Evolutionary conservation across 2,888 invertebrate genomes (phyloP).

Genomic region (Allacma fusca): DNA sequence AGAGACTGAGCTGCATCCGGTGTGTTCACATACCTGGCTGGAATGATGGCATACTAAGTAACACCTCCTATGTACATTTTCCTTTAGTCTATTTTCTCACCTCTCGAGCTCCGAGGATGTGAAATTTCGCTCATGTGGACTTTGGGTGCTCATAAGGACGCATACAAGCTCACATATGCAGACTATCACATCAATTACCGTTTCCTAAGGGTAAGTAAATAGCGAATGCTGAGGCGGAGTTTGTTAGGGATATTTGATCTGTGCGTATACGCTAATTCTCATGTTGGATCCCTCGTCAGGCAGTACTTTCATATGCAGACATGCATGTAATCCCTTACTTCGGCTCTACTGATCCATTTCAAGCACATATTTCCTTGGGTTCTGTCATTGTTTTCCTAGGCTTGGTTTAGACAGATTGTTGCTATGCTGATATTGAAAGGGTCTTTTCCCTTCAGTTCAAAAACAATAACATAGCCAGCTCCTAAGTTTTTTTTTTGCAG

Average conservation of each 20-base stretch:
- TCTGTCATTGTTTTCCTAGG: not conserved
- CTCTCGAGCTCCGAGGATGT: no score
- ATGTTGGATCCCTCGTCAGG: not conserved
- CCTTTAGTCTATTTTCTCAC: no score
- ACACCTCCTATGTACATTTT: no score
- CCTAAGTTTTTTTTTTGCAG: no score
- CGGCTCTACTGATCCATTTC: not conserved
- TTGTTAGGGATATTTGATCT: not conserved
- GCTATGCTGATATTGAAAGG: not conserved
- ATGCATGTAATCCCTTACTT: not conserved
- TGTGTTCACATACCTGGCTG: not conserved
- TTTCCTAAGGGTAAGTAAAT: not conserved
- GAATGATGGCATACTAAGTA: conserved; percentile 10
- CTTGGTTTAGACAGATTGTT: not conserved
- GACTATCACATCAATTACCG: not conserved
- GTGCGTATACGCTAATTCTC: not conserved
- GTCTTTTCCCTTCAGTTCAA: not conserved
- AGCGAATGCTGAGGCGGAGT: not conserved
- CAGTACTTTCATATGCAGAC: not conserved
- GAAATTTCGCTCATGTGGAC: no score
- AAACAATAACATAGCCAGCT: not conserved
- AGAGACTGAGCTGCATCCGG: conserved; percentile 8
- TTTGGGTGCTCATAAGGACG: no score
- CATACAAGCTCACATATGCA: not conserved
- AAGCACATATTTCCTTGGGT: not conserved